phyloP scores from a whole-genome alignment of 2,797 vertebrate genomes.

The Smutsia temminckii region DNA sequence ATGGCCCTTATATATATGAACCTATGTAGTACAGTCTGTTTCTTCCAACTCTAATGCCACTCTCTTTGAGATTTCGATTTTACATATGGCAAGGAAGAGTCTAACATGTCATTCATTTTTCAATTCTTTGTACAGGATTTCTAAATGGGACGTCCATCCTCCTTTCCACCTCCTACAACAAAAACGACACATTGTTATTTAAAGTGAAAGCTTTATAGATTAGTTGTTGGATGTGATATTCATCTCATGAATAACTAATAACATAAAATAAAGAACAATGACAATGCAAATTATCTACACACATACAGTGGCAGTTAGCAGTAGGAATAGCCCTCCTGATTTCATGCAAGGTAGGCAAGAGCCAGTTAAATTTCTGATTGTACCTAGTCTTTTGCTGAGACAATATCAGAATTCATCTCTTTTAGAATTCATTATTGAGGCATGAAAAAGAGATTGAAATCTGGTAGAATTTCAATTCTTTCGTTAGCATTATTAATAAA shows the following conservation, averaged over 20 bases:
- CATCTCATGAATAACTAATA: conserved; percentile 78
- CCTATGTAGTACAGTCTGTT: conserved; percentile 62
- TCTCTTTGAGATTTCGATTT: conserved; percentile 58
- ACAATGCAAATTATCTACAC: conserved; percentile 77
- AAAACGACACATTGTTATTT: conserved; percentile 76
- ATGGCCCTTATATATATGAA: conserved; percentile 10
- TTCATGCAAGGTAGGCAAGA: conserved; percentile 68
- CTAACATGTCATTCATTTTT: conserved; percentile 59
- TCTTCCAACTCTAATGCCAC: conserved; percentile 3
- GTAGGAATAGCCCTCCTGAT: conserved; percentile 43
- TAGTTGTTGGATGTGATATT: conserved; percentile 73
- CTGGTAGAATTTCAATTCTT: conserved; percentile 81
- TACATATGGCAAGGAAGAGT: conserved; percentile 67
- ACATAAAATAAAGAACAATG: conserved; percentile 76
- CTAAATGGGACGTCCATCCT: conserved; percentile 68
- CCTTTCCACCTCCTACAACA: conserved; percentile 53
- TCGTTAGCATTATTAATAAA: conserved; percentile 86
- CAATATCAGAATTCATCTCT: conserved; percentile 78
- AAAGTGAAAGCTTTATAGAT: conserved; percentile 78
- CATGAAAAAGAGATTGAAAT: conserved; percentile 79
- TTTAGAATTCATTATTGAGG: conserved; percentile 78
- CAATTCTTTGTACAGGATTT: conserved; percentile 61
- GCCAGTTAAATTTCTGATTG: conserved; percentile 65
- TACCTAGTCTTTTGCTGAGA: conserved; percentile 72
- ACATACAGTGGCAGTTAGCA: conserved; percentile 67